Percentiles rank a stretch among this genome's conserved stretches.
Evolutionary conservation across 2,797 vertebrate genomes (phyloP).

Genomic region (Galagoides demidoff): DNA sequence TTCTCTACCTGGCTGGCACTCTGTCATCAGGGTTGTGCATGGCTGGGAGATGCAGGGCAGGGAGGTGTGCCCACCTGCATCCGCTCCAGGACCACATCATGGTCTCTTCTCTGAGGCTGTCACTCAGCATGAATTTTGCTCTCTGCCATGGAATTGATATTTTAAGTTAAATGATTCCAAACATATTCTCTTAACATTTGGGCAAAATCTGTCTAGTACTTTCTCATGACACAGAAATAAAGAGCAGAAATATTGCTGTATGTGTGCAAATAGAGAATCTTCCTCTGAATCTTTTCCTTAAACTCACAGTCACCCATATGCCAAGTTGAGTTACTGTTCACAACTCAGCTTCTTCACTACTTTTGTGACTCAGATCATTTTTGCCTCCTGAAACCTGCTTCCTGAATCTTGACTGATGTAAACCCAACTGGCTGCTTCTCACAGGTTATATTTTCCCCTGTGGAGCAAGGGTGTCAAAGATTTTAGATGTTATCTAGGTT

Average conservation of each 20-base stretch:
- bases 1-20: not conserved
- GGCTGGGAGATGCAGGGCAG: rapidly evolving
- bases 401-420: not conserved
- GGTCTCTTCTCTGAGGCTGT: not conserved
- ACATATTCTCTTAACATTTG: not conserved
- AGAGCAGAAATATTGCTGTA: not conserved
- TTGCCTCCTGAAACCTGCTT: not conserved
- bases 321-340: conserved; percentile 11
- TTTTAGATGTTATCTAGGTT: not conserved
- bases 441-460: not conserved
- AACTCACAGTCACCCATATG: not conserved
- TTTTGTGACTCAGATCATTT: conserved; percentile 15
- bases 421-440: not conserved
- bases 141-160: not conserved
- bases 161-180: conserved; percentile 6
- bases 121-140: not conserved
- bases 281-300: not conserved
- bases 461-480: not conserved
- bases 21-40: not conserved
- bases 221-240: not conserved
- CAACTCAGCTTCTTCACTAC: not conserved
- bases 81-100: not conserved
- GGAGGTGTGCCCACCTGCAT: not conserved
- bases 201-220: conserved; percentile 1
- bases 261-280: conserved; percentile 15